Conservation (phyloP, 2,113 vertebrate genomes). For the Opisthocomus hoazin region DNA sequence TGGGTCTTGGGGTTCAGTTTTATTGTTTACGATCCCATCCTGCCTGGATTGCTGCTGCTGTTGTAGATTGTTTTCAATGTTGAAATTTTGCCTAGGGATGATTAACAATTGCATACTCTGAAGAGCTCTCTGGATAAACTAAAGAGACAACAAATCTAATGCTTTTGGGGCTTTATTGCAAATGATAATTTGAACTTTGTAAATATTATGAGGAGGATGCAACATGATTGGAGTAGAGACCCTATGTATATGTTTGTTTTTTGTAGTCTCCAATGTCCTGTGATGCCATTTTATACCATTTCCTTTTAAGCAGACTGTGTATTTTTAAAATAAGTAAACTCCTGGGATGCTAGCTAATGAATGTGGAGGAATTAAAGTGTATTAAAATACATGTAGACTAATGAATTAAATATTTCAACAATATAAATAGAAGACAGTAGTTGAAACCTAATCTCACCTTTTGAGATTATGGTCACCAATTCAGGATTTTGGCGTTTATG, state of each 20-base stretch:
- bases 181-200: not conserved
- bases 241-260: slow-evolving; percentile 1
- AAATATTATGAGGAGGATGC: not conserved
- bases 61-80: not conserved
- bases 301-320: not conserved
- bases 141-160: not conserved
- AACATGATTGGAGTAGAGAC: not conserved
- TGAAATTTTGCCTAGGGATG: not conserved
- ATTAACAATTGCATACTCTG: not conserved
- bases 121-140: not conserved
- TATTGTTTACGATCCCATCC: not conserved
- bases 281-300: not conserved
- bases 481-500: not conserved
- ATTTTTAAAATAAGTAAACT: not conserved
- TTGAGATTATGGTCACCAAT: not conserved
- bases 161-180: not conserved
- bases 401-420: not conserved
- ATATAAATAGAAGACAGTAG: not conserved
- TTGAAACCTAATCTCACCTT: not conserved
- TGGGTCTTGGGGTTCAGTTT: not conserved
- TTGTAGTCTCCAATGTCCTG: not conserved
- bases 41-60: not conserved
- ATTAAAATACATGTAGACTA: not conserved
- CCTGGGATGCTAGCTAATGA: not conserved
- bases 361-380: not conserved